These are phyloP conservation scores for Callionymus lyra DNA, from an alignment of 2,113 vertebrate species.

Conservation along the genomic window DNA sequence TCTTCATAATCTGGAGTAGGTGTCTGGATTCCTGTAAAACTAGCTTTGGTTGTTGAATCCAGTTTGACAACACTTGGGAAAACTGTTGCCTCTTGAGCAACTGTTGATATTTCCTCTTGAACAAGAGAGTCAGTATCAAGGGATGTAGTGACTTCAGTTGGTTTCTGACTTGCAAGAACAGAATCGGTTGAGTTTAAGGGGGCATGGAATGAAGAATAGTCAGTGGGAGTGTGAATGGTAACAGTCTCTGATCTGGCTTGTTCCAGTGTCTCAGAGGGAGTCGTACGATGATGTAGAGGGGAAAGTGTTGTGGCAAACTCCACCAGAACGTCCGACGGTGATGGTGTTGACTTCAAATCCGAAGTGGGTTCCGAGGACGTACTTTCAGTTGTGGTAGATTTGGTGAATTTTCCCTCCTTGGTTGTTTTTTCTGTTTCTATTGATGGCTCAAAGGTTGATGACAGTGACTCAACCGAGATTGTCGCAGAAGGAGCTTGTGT, in stretches of 20 bases:
- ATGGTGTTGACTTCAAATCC: conserved; percentile 8
- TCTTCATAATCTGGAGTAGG: background rate
- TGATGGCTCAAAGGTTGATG: too few relatives aligned
- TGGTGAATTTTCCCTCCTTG: too few relatives aligned
- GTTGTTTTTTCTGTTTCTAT: too few relatives aligned
- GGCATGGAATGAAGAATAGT: conserved; percentile 12
- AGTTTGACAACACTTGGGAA: conserved; percentile 2
- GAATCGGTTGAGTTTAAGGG: conserved; percentile 17
- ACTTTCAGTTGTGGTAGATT: too few relatives aligned
- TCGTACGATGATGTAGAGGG: conserved; percentile 8
- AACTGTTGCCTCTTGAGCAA: conserved; percentile 9
- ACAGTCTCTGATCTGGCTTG: conserved; percentile 29
- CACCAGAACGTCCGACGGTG: conserved; percentile 18
- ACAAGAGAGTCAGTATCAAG: background rate
- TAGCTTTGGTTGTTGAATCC: background rate
- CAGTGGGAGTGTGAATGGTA: conserved; percentile 18
- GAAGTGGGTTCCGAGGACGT: conserved; percentile 1
- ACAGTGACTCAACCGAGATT: too few relatives aligned
- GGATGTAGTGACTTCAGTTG: conserved; percentile 1
- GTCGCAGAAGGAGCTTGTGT: too few relatives aligned
- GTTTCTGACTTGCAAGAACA: conserved; percentile 10
- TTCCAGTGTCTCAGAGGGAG: conserved; percentile 22
- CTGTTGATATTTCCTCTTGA: conserved; percentile 6
- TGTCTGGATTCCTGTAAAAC: background rate
- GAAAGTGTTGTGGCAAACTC: conserved; percentile 23